Evolutionary conservation across 2,888 invertebrate genomes (phyloP), one percentile per base, ranked within the genome.

Genomic region (Troilus luridus): DNA sequence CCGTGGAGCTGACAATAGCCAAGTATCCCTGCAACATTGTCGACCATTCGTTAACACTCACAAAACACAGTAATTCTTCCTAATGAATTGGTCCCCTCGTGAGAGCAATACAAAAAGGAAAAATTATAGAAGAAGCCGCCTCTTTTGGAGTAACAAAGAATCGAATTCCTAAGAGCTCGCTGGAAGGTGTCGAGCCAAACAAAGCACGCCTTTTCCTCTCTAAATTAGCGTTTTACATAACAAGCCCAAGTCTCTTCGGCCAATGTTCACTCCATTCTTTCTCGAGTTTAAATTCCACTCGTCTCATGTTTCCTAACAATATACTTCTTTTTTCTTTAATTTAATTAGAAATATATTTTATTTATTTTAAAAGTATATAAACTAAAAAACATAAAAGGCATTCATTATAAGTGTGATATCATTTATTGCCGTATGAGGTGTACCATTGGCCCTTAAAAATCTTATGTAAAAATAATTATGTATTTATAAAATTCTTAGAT

Each of bases 211-310:
- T 85, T 81, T 85, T 85, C 85, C 56, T 85, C 56, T 85, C 85
- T 85, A 85, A 85, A 85, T 85, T 85, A 85, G 85, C 85, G 85
- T 56, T 85, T 85, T 85, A 85, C 85, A 85, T 85, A 85, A 85
- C 85, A 85, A 85, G 85, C 56, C n/a, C 1, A 11, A 12, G 54
- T 58, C 21, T 6, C 85, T n/a, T n/a, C 85, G 72, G 2, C 85
- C 56, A 41, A 58, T 85, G 56, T 58, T 58, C 85, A 85, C 41
- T 11, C 85, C 6, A 56, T 85, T n/a, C 54, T 85, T 56, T n/a
- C 14, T 6, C 56, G 12, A n/a, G 7, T 85, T 85, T 85, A n/a
- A 85, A 85, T 85, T 85, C 19, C 11, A n/a, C 56, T 85, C n/a
- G 5, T n/a, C 56, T n/a, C 6, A 11, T 56, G 56, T 56, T 85